phyloP scores from a whole-genome alignment of 1,140 invertebrate genomes.

The Mylabris phalerata region DNA sequence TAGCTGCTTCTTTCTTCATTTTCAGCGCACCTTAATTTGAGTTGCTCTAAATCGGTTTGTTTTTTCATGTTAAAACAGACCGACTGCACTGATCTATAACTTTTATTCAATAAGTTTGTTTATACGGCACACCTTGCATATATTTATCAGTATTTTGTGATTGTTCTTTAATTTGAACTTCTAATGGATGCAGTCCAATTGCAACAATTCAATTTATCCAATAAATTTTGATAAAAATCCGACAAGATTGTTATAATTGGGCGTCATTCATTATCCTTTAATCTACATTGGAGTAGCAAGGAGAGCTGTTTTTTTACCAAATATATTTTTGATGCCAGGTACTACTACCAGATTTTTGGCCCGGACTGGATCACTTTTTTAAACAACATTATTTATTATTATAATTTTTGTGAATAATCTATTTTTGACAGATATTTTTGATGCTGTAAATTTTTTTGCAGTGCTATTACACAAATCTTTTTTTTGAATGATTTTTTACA shows the following conservation, averaged over 20 bases:
- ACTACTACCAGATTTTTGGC: slow-evolving; percentile 37
- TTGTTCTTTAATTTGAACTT: slow-evolving; percentile 2
- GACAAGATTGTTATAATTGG: not conserved
- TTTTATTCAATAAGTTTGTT: slow-evolving; percentile 52
- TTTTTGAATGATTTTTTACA: slow-evolving; percentile 40
- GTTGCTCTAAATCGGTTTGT: slow-evolving; percentile 40
- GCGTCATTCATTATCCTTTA: slow-evolving; percentile 23
- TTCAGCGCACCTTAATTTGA: slow-evolving; percentile 46
- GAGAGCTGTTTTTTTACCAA: slow-evolving; percentile 33
- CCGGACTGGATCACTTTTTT: slow-evolving; percentile 21
- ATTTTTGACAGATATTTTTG: slow-evolving; percentile 14
- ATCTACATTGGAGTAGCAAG: slow-evolving; percentile 39
- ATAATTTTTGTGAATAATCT: no score
- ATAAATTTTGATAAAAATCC: not conserved
- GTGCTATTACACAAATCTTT: slow-evolving; percentile 7
- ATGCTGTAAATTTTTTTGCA: slow-evolving; percentile 20
- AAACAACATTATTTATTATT: no score
- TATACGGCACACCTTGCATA: slow-evolving; percentile 61
- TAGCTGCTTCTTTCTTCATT: slow-evolving; percentile 44
- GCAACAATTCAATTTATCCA: no score
- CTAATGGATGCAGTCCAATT: no score
- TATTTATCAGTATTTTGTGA: slow-evolving; percentile 43
- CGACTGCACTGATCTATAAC: slow-evolving; percentile 39
- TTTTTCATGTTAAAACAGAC: slow-evolving; percentile 17
- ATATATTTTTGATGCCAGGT: slow-evolving; percentile 34